Conservation (phyloP, 2,113 vertebrate species). For the Hipposideros armiger region DNA sequence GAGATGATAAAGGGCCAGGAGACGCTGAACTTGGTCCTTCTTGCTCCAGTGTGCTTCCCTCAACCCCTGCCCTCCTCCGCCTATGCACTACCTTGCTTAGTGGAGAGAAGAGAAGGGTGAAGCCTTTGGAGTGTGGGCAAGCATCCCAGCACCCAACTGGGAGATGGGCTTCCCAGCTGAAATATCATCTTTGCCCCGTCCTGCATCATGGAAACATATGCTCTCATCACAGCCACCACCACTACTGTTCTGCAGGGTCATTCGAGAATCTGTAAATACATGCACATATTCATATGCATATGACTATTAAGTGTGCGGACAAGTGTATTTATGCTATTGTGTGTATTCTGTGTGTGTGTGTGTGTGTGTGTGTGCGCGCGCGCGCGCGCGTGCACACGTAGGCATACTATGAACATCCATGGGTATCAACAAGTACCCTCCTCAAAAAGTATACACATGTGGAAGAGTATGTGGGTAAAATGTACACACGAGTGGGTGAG, state of each 20-base stretch:
- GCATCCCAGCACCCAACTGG: background rate
- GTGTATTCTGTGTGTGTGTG: background rate
- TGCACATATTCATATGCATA: background rate
- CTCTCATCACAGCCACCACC: background rate
- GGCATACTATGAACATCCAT: background rate
- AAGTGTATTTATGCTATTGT: background rate
- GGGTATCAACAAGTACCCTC: background rate
- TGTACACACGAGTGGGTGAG: background rate
- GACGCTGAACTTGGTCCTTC: background rate
- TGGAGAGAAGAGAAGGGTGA: background rate
- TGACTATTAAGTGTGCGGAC: background rate
- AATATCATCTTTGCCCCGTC: background rate
- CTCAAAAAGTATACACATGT: background rate
- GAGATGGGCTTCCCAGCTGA: background rate
- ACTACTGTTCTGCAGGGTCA: background rate
- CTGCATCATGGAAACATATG: background rate
- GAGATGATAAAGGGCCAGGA: constrained; percentile 1
- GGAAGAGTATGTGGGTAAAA: background rate
- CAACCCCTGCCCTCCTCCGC: too few relatives aligned
- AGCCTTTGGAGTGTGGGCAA: background rate
- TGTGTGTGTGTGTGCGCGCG: background rate
- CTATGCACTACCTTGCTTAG: background rate
- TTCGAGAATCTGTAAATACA: background rate
- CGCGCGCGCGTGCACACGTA: background rate
- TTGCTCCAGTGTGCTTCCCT: background rate